A percentile compares a stretch with the other conserved stretches of the same genome.
phyloP scores from a whole-genome alignment of 2,888 invertebrate species.

The Pristionchus exspectatus region DNA sequence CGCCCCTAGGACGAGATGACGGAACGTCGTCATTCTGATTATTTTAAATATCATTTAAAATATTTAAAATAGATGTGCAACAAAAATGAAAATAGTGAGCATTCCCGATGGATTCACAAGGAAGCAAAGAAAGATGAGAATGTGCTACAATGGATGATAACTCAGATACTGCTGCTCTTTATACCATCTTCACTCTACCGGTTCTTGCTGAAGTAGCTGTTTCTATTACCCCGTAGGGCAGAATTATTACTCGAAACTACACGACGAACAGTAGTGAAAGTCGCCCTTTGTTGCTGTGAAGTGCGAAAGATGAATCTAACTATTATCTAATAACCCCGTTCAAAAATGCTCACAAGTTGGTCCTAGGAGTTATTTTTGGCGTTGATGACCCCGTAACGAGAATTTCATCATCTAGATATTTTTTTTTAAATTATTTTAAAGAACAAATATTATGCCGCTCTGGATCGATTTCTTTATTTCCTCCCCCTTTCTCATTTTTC shows the following conservation, averaged over 20 bases:
- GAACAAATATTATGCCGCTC: too few species aligned
- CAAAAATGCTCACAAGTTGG: too few species aligned
- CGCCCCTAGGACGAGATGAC: slow-evolving; percentile 43
- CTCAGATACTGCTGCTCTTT: background rate
- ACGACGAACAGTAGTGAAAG: slow-evolving; percentile 1
- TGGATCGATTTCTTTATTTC: too few species aligned
- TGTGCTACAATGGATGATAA: background rate
- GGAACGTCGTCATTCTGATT: slow-evolving; percentile 19
- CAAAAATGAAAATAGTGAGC: background rate
- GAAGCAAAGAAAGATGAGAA: background rate
- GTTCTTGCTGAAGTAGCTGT: background rate
- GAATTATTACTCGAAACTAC: background rate
- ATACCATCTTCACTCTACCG: background rate
- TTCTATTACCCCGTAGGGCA: background rate
- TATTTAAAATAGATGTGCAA: background rate
- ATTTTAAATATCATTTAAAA: background rate
- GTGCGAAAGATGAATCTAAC: background rate
- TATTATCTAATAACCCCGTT: background rate
- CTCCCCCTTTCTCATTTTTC: too few species aligned
- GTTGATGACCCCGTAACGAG: too few species aligned
- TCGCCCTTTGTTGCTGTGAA: background rate
- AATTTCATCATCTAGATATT: too few species aligned
- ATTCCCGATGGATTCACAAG: background rate
- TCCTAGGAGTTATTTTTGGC: too few species aligned
- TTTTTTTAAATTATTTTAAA: too few species aligned